phyloP scores from a whole-genome alignment of 2,113 vertebrate species.

The Mola mola region DNA sequence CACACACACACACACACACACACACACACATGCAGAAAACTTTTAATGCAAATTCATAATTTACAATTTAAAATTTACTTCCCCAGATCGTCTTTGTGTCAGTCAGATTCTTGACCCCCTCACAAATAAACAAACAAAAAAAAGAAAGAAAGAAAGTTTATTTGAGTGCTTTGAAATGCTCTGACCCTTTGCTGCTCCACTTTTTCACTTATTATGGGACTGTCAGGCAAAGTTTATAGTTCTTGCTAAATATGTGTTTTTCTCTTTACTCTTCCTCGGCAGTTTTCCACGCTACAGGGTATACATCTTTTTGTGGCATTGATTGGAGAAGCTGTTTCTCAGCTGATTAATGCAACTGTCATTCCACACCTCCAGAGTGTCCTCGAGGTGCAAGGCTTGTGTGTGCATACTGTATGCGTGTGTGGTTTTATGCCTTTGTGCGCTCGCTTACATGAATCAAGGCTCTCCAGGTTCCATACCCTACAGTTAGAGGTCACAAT shows the following conservation, averaged over 20 bases:
- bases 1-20: too few relatives aligned
- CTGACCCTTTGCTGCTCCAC: too few relatives aligned
- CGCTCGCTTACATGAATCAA: conserved; percentile 30
- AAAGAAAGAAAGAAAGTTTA: too few relatives aligned
- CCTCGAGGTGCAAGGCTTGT: conserved; percentile 18
- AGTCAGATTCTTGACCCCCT: too few relatives aligned
- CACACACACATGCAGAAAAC: too few relatives aligned
- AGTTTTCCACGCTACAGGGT: conserved; percentile 24
- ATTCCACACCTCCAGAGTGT: conserved; percentile 32
- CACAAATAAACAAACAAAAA: too few relatives aligned
- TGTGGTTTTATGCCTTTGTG: conserved; percentile 7
- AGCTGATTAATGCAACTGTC: conserved; percentile 52
- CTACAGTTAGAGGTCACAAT: conserved; percentile 48
- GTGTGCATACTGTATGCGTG: conserved; percentile 9
- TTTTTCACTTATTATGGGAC: conserved; percentile 4
- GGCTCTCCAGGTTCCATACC: conserved; percentile 21
- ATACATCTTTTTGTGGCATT: conserved; percentile 22
- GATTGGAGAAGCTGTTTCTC: conserved; percentile 36
- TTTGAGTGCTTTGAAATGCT: too few relatives aligned
- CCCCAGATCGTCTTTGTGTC: too few relatives aligned
- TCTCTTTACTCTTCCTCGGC: conserved; percentile 13
- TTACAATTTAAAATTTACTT: too few relatives aligned
- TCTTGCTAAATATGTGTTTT: conserved; percentile 34
- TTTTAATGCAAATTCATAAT: too few relatives aligned
- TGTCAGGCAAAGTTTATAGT: conserved; percentile 20